Percentiles rank a stretch among this genome's conserved stretches.
Evolutionary conservation across 2,888 invertebrate species (phyloP).

Genomic region (Netelia fuscicornis): DNA sequence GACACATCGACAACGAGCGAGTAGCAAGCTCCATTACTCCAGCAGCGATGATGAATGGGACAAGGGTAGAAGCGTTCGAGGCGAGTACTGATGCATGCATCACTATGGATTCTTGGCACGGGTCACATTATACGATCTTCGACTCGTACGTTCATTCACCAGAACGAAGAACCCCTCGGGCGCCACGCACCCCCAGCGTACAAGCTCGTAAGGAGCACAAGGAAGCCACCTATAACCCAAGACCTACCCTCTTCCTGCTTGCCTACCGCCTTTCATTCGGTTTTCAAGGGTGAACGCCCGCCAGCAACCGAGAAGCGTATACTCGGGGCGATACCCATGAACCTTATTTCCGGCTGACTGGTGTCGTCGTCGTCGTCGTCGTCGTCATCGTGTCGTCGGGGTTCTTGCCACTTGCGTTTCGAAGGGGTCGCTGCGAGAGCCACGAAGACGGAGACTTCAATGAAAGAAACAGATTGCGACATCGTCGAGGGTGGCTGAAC

Average conservation of each 20-base stretch:
- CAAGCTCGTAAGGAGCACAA: constrained; percentile 49
- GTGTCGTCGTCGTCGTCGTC: constrained; percentile 27
- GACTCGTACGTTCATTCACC: constrained; percentile 76
- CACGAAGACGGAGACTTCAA: constrained; percentile 63
- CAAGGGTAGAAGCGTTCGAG: constrained; percentile 48
- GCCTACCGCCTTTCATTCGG: constrained; percentile 68
- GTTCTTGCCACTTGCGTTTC: constrained; percentile 49
- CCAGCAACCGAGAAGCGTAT: constrained; percentile 57
- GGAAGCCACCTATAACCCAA: constrained; percentile 48
- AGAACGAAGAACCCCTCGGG: constrained; percentile 26
- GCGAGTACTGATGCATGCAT: constrained; percentile 71
- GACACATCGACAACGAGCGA: neutral
- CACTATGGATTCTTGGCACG: constrained; percentile 80
- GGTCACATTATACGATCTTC: constrained; percentile 79
- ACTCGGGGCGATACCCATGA: constrained; percentile 55
- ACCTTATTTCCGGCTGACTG: constrained; percentile 62
- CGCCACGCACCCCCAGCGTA: neutral
- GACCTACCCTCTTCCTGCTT: constrained; percentile 51
- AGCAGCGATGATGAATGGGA: constrained; percentile 50
- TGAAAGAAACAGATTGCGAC: constrained; percentile 62
- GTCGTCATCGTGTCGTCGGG: constrained; percentile 4
- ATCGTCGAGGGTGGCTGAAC: constrained; percentile 2
- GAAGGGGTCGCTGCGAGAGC: constrained; percentile 44
- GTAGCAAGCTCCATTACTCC: constrained; percentile 1
- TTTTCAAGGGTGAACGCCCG: constrained; percentile 66